Base-by-base conservation (phyloP, 2,797 vertebrate genomes). In the Liasis olivaceus region DNA sequence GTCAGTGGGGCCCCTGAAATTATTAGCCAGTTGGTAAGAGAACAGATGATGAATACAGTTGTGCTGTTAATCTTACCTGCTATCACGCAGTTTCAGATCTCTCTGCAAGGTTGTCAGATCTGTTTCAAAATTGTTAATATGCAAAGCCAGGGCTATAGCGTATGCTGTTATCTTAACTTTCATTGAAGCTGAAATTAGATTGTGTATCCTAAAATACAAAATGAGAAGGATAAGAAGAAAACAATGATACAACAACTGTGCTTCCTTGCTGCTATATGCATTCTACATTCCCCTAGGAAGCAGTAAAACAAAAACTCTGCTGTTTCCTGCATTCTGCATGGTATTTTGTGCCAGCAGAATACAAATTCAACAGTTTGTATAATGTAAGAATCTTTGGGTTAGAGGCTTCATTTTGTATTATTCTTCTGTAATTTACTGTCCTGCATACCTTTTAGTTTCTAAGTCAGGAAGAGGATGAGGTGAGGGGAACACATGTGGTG, bases 21-120 rank as follows among this genome's bases (percentile, higher is more conserved):
- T 28, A 51, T 69, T 42, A 59, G 31, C 2, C 15, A 17, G 22
- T 54, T 85, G 63, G 31, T 59, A 63, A 63, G 28, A 20, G 26
- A 54, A 54, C 12, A 54, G 20, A 56, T 20, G 11, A 56, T 58
- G n/a, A 90, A 24, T 36, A 54, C 0, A 7, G 58, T 42, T 26
- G 87, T 0, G 0, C 0, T 1, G 3, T 85, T 0, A 9, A 7
- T 24, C 97, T 96, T 90, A 99, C 99, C 97, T 99, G 92, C 94
- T 97, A 91, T 99, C 98, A 0, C 97, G 97, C 92, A 99, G 97
- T 91, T 97, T 98, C 94, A 99, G 72, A 96, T 99, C 99, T 7
- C 98, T 98, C 95, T 99, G 98, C 92, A 99, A 97, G 91, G 98
- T 0, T 0, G 99, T 99, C 93, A 99, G 98, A 95, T 99, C 97